phyloP scores from a whole-genome alignment of 2,797 vertebrate species.

The Neosilurus hyrtlii region DNA sequence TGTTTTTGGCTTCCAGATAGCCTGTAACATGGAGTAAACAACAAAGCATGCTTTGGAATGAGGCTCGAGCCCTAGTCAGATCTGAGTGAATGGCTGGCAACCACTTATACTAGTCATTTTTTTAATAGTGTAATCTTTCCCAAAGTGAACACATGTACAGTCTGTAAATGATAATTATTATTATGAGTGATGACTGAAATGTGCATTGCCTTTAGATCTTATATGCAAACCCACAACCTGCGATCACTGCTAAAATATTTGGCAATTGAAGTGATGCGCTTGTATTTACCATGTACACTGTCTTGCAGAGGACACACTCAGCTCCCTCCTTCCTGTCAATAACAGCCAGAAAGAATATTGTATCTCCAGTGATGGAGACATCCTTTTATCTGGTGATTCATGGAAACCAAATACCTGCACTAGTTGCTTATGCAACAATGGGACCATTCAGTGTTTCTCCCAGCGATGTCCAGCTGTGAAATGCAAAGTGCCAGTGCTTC shows the following conservation, averaged over 20 bases:
- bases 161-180: neutral
- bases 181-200: neutral
- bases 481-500: constrained; percentile 78
- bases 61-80: constrained; percentile 35
- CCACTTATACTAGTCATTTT: neutral
- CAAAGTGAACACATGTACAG: neutral
- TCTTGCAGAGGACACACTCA: constrained; percentile 67
- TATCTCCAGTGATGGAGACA: constrained; percentile 72
- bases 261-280: neutral
- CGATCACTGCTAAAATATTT: neutral
- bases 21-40: neutral
- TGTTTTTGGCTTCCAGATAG: neutral
- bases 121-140: neutral
- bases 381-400: constrained; percentile 75
- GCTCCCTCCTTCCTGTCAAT: constrained; percentile 70
- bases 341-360: constrained; percentile 75
- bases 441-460: constrained; percentile 79
- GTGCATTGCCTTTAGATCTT: neutral
- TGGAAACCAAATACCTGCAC: constrained; percentile 80
- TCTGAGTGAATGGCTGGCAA: constrained; percentile 9
- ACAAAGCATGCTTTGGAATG: neutral
- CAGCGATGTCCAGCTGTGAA: constrained; percentile 73
- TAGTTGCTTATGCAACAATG: constrained; percentile 80
- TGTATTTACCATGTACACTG: neutral
- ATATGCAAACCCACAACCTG: neutral